Percentiles rank a stretch among this genome's conserved stretches.
Conservation (phyloP, 2,888 invertebrate species). For the Apoda limacodes region DNA sequence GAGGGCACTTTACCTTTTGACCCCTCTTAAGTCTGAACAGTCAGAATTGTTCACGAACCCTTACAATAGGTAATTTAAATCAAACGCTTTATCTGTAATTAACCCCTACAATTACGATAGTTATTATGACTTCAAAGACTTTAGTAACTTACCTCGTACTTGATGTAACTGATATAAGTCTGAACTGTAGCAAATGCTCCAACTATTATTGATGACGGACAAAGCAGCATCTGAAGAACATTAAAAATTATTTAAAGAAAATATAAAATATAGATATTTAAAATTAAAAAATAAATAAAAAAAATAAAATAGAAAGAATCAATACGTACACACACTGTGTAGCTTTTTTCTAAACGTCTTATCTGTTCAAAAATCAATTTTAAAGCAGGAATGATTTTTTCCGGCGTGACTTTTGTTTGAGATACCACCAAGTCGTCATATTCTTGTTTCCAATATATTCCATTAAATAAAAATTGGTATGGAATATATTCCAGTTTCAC, state of each 20-base stretch:
- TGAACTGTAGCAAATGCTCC: slow-evolving; percentile 36
- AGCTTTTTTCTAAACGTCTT: slow-evolving; percentile 25
- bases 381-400: slow-evolving; percentile 28
- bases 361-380: slow-evolving; percentile 30
- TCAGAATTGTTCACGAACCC: too few relatives aligned
- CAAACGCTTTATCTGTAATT: too few relatives aligned
- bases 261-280: too few relatives aligned
- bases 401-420: slow-evolving; percentile 23
- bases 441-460: slow-evolving; percentile 33
- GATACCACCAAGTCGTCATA: slow-evolving; percentile 32
- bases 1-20: too few relatives aligned
- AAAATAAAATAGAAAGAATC: too few relatives aligned
- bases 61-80: too few relatives aligned
- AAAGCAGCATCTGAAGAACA: too few relatives aligned
- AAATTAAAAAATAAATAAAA: too few relatives aligned
- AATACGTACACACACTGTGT: slow-evolving; percentile 33
- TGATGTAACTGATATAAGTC: slow-evolving; percentile 29
- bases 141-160: slow-evolving; percentile 30
- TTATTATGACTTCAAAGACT: too few relatives aligned
- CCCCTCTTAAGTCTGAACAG: too few relatives aligned
- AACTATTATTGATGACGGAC: slow-evolving; percentile 7
- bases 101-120: too few relatives aligned
- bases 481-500: slow-evolving; percentile 34
- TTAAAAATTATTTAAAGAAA: too few relatives aligned
- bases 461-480: slow-evolving; percentile 30